These are phyloP conservation scores for Lottia scabra DNA, from an alignment of 2,888 invertebrate genomes.

Conservation along the genomic window DNA sequence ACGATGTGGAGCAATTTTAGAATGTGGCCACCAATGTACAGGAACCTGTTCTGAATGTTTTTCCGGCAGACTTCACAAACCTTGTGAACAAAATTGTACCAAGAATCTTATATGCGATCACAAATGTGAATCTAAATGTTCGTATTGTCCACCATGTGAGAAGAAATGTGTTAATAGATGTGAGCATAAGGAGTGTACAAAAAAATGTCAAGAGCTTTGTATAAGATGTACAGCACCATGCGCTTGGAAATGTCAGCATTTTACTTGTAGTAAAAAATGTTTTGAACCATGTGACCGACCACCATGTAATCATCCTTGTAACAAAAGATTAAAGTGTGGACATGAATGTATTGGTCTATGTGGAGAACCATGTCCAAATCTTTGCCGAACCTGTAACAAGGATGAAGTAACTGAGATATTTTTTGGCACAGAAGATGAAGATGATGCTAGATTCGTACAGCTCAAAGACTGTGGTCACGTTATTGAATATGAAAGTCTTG, in stretches of 20 bases:
- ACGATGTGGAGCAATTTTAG: conserved; percentile 63
- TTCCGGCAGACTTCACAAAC: conserved; percentile 21
- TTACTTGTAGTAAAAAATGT: conserved; percentile 59
- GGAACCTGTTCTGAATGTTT: conserved; percentile 69
- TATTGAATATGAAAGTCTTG: conserved; percentile 67
- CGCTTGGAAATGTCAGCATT: conserved; percentile 67
- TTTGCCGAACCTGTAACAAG: conserved; percentile 74
- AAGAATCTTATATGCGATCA: conserved; percentile 20
- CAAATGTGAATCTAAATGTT: conserved; percentile 12
- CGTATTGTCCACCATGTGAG: conserved; percentile 19
- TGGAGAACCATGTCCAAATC: conserved; percentile 78
- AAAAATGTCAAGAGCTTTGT: conserved; percentile 59
- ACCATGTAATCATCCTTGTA: conserved; percentile 45
- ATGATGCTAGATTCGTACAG: conserved; percentile 70
- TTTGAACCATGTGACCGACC: conserved; percentile 68
- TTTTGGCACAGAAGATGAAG: conserved; percentile 73
- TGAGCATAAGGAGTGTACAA: conserved; percentile 43
- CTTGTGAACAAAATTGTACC: conserved; percentile 15
- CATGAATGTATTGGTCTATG: conserved; percentile 76
- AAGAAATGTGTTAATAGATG: conserved; percentile 33
- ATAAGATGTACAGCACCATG: conserved; percentile 65
- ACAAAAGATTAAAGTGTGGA: conserved; percentile 32
- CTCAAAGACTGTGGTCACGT: conserved; percentile 62
- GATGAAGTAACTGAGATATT: conserved; percentile 60
- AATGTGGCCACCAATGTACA: conserved; percentile 73